phyloP scores from a whole-genome alignment of 1,140 invertebrate genomes.

The Diabrotica undecimpunctata region DNA sequence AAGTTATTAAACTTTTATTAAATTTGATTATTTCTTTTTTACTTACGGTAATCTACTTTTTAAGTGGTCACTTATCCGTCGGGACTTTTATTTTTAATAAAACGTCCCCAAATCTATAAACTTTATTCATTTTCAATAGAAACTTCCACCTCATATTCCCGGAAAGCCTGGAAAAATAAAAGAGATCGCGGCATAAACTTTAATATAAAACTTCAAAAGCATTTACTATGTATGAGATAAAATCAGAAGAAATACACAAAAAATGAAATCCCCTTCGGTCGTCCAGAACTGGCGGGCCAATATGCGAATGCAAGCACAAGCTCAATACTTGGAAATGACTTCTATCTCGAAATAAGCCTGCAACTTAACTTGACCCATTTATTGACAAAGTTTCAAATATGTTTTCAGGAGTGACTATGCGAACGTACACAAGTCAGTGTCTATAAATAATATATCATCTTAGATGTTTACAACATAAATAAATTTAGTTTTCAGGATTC shows the following conservation, averaged over 20 bases:
- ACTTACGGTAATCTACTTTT: too few species aligned
- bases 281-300: neutral
- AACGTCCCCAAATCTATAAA: neutral
- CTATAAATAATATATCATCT: too few species aligned
- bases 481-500: too few species aligned
- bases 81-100: too few species aligned
- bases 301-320: neutral
- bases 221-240: conserved; percentile 1
- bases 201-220: conserved; percentile 3
- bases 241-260: neutral
- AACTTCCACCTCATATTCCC: neutral
- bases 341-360: conserved; percentile 2
- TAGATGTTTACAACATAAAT: too few species aligned
- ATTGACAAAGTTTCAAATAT: conserved; percentile 3
- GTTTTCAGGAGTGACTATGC: neutral
- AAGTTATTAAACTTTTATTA: too few species aligned
- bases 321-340: neutral
- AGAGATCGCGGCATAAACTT: neutral
- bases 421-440: too few species aligned
- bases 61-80: too few species aligned
- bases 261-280: neutral
- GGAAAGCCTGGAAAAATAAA: neutral
- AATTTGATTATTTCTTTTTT: too few species aligned
- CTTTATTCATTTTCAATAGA: neutral
- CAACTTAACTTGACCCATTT: neutral